phyloP scores from a whole-genome alignment of 2,888 invertebrate genomes.

The Campoletis raptor region DNA sequence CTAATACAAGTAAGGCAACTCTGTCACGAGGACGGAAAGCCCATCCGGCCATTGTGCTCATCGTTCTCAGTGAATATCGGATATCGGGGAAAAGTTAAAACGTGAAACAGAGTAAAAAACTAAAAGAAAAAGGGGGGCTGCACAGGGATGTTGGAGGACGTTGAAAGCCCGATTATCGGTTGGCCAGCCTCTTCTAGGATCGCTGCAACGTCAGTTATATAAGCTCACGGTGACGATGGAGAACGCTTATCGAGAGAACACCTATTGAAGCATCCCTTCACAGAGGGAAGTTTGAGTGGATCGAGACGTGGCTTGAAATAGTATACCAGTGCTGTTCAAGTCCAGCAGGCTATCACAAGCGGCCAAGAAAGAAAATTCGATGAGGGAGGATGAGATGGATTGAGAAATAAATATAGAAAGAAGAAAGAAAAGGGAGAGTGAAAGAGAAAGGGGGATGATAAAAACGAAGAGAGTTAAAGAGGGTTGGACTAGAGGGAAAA shows the following conservation, averaged over 20 bases:
- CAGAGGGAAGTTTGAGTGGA: conserved; percentile 51
- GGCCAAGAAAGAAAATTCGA: conserved; percentile 38
- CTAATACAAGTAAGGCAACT: not conserved
- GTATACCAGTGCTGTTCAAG: conserved; percentile 29
- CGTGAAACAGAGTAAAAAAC: not conserved
- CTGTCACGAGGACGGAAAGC: not conserved
- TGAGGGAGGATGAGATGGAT: conserved; percentile 9
- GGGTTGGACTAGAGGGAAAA: conserved; percentile 20
- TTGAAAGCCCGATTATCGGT: conserved; percentile 36
- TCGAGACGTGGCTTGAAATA: conserved; percentile 45
- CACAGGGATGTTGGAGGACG: not conserved
- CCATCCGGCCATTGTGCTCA: not conserved
- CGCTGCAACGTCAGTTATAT: conserved; percentile 32
- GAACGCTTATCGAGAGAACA: conserved; percentile 52
- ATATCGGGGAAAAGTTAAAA: conserved; percentile 17
- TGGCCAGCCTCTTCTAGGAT: conserved; percentile 23
- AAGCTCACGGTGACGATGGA: conserved; percentile 40
- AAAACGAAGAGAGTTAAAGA: not conserved
- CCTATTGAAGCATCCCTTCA: conserved; percentile 37
- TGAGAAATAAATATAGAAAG: conserved; percentile 65
- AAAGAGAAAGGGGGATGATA: conserved; percentile 60
- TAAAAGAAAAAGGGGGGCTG: not conserved
- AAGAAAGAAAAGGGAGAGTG: conserved; percentile 64
- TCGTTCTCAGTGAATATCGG: conserved; percentile 27
- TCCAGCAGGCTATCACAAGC: conserved; percentile 23